These are phyloP conservation scores for Brachionichthys hirsutus DNA, from an alignment of 2,113 vertebrate genomes.

Conservation along the genomic window DNA sequence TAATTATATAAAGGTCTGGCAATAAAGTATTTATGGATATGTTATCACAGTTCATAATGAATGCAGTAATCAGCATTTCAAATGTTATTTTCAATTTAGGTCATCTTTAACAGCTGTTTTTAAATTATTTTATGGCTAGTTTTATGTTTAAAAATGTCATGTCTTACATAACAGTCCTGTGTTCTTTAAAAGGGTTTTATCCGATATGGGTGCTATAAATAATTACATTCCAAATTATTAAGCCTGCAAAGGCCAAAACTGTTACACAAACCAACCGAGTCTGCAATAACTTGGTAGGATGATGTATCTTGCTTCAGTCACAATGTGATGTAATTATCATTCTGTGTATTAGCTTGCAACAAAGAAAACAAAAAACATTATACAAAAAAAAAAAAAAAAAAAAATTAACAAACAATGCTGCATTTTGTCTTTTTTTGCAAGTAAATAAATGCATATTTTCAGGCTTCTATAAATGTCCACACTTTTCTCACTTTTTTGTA, in stretches of 20 bases:
- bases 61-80: background rate
- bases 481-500: too few species aligned
- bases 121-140: background rate
- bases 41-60: background rate
- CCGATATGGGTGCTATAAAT: background rate
- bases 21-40: background rate
- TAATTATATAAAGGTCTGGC: background rate
- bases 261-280: background rate
- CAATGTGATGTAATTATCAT: background rate
- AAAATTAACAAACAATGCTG: too few species aligned
- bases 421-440: too few species aligned
- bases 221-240: background rate
- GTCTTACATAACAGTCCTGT: background rate
- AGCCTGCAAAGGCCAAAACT: background rate
- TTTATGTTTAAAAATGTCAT: constrained; percentile 1
- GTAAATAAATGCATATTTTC: too few species aligned
- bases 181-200: background rate
- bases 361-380: background rate
- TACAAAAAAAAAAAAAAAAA: too few species aligned
- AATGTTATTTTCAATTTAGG: background rate
- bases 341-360: background rate
- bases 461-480: too few species aligned
- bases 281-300: background rate
- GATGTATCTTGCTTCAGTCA: background rate
- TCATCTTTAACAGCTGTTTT: background rate